Percentiles rank a stretch among this genome's conserved stretches.
These are phyloP conservation scores for Ganaspis sp. DNA, from an alignment of 1,140 invertebrate genomes.

Conservation along the genomic window DNA sequence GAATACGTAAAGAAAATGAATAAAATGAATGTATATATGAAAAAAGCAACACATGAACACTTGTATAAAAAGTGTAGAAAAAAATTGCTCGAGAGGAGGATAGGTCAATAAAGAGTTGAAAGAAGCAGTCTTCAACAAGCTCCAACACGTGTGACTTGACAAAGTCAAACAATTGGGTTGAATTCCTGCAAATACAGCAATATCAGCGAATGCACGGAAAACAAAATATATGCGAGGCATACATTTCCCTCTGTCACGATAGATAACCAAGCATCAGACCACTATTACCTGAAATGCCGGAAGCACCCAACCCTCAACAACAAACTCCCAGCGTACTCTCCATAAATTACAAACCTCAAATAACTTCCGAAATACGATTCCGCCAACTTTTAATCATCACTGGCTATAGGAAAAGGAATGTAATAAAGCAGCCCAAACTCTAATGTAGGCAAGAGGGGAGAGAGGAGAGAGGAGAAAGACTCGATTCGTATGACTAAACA, in stretches of 20 bases:
- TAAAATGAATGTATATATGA: no score
- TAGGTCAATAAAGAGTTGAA: no score
- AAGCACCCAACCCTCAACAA: neutral
- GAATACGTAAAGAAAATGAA: no score
- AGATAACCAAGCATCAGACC: neutral
- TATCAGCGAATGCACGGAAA: neutral
- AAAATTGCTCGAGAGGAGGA: no score
- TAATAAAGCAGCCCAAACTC: constrained; percentile 4
- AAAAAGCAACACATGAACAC: no score
- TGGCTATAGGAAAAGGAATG: neutral
- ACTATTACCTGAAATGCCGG: constrained; percentile 16
- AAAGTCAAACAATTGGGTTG: neutral
- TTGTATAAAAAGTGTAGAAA: no score
- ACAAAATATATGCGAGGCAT: neutral
- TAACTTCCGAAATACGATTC: constrained; percentile 13
- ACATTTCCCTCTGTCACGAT: neutral
- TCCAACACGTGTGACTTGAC: neutral
- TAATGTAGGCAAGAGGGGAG: neutral
- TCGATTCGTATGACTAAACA: neutral
- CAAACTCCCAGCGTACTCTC: neutral
- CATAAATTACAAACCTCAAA: constrained; percentile 31
- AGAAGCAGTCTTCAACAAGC: neutral
- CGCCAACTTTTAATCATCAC: constrained; percentile 20
- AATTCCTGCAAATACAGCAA: neutral
- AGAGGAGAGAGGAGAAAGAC: neutral